Evolutionary conservation across 30 jellyfish, hydroid and myxozoan genomes (phyloP).

Genomic region (Hydractinia echinata): DNA sequence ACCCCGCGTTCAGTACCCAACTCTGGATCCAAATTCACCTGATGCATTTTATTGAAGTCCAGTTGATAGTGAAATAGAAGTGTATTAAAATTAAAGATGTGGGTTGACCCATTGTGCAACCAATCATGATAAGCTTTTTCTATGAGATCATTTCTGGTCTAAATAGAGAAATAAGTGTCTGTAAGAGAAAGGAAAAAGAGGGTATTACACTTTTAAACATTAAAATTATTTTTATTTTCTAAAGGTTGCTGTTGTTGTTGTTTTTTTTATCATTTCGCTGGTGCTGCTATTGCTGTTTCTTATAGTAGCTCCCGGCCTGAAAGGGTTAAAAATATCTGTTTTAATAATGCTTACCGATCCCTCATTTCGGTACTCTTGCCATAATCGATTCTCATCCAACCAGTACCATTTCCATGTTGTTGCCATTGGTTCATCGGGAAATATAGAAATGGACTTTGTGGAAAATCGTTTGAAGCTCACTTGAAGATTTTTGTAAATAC

Average conservation of each 20-base stretch:
- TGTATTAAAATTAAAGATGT: background rate
- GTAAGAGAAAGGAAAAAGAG: background rate
- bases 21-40: background rate
- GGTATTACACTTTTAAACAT: background rate
- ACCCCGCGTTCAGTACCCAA: background rate
- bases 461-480: background rate
- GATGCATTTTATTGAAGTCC: background rate
- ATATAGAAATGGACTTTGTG: background rate
- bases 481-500: background rate
- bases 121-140: background rate
- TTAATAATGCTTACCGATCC: constrained; percentile 9
- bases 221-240: background rate
- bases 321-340: too few species aligned
- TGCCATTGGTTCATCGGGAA: constrained; percentile 11
- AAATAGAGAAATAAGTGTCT: background rate
- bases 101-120: background rate
- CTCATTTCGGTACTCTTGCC: constrained; percentile 1
- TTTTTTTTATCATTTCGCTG: too few species aligned
- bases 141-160: background rate
- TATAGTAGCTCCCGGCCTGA: too few species aligned
- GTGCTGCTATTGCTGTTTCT: too few species aligned
- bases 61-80: background rate
- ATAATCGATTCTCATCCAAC: constrained; percentile 8
- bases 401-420: constrained; percentile 28
- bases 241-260: too few species aligned